Evolutionary conservation across 2,113 vertebrate genomes (phyloP), one percentile per base, ranked within the genome.

Genomic region (Microcebus griseorufus): DNA sequence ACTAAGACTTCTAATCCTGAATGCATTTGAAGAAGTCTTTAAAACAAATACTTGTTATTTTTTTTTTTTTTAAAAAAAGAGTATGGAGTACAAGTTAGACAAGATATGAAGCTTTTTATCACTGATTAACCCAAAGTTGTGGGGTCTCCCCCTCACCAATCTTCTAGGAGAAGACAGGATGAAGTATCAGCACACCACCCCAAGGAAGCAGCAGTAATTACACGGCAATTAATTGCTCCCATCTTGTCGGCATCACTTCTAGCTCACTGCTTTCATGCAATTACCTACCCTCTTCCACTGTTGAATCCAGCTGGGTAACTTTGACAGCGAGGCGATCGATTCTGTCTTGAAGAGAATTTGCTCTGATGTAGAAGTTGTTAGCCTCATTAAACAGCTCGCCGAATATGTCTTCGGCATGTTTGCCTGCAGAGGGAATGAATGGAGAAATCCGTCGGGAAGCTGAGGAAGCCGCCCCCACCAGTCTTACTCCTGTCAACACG

Each of bases 401-500:
- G 97, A 99, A 99, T 98, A 99, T 99, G 98, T 99, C 99, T 99
- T 99, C 99, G 5, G 99, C 99, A 98, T 99, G 99, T 98, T 99
- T 99, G 98, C 99, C 99, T 99, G 90, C 60, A 73, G 94, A 91
- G 88, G 95, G 97, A 98, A 98, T 0, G 89, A 86, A 97, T 1
- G 79, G 25, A 94, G 58, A 97, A 95, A 91, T 86, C 67, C 85
- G 85, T 86, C 97, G 34, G 90, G 91, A 83, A 88, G 73, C 93
- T 95, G 92, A 53, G 14, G 62, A 55, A 2, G 42, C 9, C 1
- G 72, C 79, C 45, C 70, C 42, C 83, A 29, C 62, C 67, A n/a
- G 0, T 25, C 48, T 5, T 4, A 34, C 7, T 25, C 79, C 94
- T 75, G 85, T 53, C 94, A 64, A 22, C 73, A 55, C 1, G 0